Evolutionary conservation across 1,140 invertebrate genomes (phyloP).

Genomic region (Formica selysi): DNA sequence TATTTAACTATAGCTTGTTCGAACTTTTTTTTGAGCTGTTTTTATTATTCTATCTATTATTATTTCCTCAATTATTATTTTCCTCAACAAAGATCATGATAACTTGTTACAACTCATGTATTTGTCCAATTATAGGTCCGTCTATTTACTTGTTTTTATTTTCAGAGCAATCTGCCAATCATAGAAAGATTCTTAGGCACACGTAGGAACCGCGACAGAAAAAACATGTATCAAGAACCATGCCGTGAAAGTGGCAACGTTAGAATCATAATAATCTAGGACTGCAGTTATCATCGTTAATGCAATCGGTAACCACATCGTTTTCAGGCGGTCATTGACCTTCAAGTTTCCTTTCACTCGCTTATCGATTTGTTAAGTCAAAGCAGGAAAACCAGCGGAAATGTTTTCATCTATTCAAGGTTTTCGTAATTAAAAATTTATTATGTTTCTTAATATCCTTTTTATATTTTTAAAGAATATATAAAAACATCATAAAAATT

Average conservation of each 20-base stretch:
- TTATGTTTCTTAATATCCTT: not conserved
- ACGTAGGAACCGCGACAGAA: constrained; percentile 37
- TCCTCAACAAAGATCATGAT: not conserved
- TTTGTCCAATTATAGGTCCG: not conserved
- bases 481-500: too few species aligned
- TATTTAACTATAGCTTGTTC: not conserved
- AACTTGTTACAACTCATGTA: not conserved
- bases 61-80: not conserved
- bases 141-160: constrained; percentile 32
- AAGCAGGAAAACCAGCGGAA: constrained; percentile 61
- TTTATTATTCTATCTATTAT: not conserved
- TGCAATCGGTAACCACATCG: constrained; percentile 65
- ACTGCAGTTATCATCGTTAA: constrained; percentile 64
- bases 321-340: constrained; percentile 71
- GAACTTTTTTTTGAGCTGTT: not conserved
- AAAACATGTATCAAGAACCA: constrained; percentile 25
- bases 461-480: not conserved
- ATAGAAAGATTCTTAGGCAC: constrained; percentile 42
- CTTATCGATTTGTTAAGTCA: constrained; percentile 62
- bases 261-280: constrained; percentile 70
- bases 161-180: constrained; percentile 24
- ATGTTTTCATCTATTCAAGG: constrained; percentile 55
- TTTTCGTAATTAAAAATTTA: constrained; percentile 27
- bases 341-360: constrained; percentile 75
- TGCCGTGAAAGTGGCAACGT: constrained; percentile 62